phyloP scores from a whole-genome alignment of 2,113 vertebrate genomes.

The Pionites leucogaster region DNA sequence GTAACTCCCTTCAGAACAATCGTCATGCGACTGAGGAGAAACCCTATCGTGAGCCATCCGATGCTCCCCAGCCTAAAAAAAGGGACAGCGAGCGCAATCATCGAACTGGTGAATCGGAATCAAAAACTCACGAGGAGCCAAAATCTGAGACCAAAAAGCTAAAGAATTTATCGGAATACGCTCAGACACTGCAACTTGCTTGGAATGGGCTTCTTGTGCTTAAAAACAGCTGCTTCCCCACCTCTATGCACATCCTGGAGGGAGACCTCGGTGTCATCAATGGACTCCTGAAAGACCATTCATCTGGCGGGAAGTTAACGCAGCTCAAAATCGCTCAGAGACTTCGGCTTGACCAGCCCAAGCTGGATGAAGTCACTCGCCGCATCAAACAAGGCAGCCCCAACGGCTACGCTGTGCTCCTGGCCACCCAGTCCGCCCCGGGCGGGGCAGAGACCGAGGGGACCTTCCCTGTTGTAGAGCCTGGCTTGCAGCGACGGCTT shows the following conservation, averaged over 20 bases:
- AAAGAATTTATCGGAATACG: constrained; percentile 87
- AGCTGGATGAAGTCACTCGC: constrained; percentile 93
- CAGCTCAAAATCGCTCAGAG: constrained; percentile 98
- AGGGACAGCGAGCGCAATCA: constrained; percentile 85
- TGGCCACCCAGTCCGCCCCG: constrained; percentile 88
- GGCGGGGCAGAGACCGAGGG: constrained; percentile 70
- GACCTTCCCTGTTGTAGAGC: constrained; percentile 79
- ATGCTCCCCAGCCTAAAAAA: constrained; percentile 73
- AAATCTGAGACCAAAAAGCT: constrained; percentile 79
- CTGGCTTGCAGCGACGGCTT: constrained; percentile 92
- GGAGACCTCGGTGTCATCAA: constrained; percentile 87
- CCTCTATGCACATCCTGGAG: constrained; percentile 93
- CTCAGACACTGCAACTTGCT: constrained; percentile 85
- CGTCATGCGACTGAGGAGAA: constrained; percentile 78
- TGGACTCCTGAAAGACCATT: constrained; percentile 85
- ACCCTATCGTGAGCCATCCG: constrained; percentile 66
- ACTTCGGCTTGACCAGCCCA: constrained; percentile 94
- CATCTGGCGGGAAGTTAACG: constrained; percentile 77
- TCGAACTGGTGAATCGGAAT: constrained; percentile 77
- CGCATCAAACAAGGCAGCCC: constrained; percentile 92
- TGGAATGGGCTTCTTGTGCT: constrained; percentile 95
- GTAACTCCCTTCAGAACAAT: constrained; percentile 80
- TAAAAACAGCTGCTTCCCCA: constrained; percentile 98
- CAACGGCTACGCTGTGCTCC: constrained; percentile 89
- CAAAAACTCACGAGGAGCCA: constrained; percentile 73